These are phyloP conservation scores for Clostera curtula DNA, from an alignment of 2,888 invertebrate species.

Conservation along the genomic window DNA sequence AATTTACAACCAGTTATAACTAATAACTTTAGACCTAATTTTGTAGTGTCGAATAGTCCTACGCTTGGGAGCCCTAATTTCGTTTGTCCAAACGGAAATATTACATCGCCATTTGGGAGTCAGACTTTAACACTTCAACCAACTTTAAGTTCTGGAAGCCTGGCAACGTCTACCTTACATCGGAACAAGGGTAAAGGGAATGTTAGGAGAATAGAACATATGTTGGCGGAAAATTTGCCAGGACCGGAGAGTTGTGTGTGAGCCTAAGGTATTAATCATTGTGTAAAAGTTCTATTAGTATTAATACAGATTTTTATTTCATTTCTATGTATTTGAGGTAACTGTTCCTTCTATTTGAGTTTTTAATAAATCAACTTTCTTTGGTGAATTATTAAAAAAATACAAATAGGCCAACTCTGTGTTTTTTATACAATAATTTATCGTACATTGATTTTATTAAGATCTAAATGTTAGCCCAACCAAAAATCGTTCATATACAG, in stretches of 20 bases:
- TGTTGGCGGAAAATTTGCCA: constrained; percentile 88
- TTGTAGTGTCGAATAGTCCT: constrained; percentile 56
- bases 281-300: constrained; percentile 19
- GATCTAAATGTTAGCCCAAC: too few species aligned
- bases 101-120: constrained; percentile 58
- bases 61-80: constrained; percentile 68
- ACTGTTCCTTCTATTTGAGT: too few species aligned
- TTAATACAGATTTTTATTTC: background rate
- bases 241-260: constrained; percentile 92
- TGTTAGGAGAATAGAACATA: constrained; percentile 80
- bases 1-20: constrained; percentile 45
- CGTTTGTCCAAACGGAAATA: constrained; percentile 64
- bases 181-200: constrained; percentile 70
- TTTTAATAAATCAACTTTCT: too few species aligned
- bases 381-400: too few species aligned
- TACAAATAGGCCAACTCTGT: too few species aligned
- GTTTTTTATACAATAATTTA: too few species aligned
- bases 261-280: constrained; percentile 16
- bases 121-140: constrained; percentile 55
- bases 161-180: constrained; percentile 62
- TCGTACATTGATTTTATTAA: too few species aligned
- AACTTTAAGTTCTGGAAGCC: constrained; percentile 60
- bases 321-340: too few species aligned
- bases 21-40: constrained; percentile 59
- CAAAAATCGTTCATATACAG: too few species aligned